phyloP scores from a whole-genome alignment of 2,113 vertebrate genomes.

The Cercocebus atys region DNA sequence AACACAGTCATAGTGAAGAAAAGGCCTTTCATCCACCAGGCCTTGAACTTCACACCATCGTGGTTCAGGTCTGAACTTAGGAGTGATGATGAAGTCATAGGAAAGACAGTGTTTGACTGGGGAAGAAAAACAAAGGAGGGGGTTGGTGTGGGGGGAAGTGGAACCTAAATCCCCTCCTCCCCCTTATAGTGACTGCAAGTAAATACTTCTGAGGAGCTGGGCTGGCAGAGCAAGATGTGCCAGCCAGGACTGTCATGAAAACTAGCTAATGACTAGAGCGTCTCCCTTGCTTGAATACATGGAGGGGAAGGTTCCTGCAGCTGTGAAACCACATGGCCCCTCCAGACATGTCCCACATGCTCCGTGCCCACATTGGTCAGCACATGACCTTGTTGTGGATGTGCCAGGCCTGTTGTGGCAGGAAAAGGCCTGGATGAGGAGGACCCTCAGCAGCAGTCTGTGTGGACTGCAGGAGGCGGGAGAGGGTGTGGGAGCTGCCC shows the following conservation, averaged over 20 bases:
- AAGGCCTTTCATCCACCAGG: not conserved
- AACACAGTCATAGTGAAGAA: no score
- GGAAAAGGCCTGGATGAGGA: not conserved
- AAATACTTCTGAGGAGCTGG: no score
- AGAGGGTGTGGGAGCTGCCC: no score
- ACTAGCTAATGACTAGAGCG: not conserved
- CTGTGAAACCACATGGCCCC: no score
- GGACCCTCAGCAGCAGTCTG: not conserved
- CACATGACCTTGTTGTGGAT: not conserved
- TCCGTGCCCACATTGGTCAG: not conserved
- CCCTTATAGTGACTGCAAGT: no score
- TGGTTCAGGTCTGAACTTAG: not conserved
- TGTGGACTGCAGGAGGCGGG: no score
- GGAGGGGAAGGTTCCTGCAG: not conserved
- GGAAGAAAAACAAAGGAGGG: not conserved
- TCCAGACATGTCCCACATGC: no score
- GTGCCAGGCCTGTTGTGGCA: not conserved
- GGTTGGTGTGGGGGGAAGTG: no score
- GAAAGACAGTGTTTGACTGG: not conserved
- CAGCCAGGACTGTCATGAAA: not conserved
- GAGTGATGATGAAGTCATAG: not conserved
- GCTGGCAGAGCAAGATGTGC: not conserved
- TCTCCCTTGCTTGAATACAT: not conserved
- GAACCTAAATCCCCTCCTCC: no score
- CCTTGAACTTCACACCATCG: not conserved